These are phyloP conservation scores for Psylliodes chrysocephalus DNA, from an alignment of 2,888 invertebrate genomes.

Conservation along the genomic window DNA sequence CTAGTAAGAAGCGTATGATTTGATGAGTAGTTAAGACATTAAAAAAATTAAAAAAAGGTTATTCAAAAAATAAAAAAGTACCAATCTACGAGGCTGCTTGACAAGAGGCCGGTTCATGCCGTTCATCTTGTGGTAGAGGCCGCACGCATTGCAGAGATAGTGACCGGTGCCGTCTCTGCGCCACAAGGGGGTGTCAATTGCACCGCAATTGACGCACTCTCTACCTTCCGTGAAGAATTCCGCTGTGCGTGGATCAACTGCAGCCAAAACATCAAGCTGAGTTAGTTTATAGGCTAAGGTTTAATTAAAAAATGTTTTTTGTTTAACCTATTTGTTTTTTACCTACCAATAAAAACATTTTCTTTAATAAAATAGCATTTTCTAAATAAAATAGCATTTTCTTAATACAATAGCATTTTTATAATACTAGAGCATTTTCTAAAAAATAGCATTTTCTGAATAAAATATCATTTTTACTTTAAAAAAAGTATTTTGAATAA, in stretches of 20 bases:
- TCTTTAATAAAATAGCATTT: too few species aligned
- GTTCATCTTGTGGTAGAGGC: conserved; percentile 97
- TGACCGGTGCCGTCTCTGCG: conserved; percentile 98
- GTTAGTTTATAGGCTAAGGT: not conserved
- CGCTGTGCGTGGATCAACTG: conserved; percentile 61
- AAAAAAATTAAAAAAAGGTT: conserved; percentile 23
- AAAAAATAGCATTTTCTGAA: too few species aligned
- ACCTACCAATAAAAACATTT: too few species aligned
- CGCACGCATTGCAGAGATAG: conserved; percentile 99
- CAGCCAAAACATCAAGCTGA: conserved; percentile 34
- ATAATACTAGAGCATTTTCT: too few species aligned
- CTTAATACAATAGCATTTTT: too few species aligned
- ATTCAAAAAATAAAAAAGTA: conserved; percentile 62
- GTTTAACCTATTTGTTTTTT: too few species aligned
- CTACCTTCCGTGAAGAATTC: conserved; percentile 80
- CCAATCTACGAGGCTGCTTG: conserved; percentile 91
- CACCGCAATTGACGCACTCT: conserved; percentile 98
- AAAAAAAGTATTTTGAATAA: too few species aligned
- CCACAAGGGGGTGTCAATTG: conserved; percentile 96
- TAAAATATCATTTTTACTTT: too few species aligned
- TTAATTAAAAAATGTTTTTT: too few species aligned
- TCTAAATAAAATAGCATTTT: too few species aligned
- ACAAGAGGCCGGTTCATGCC: conserved; percentile 92
- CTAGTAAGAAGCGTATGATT: conserved; percentile 24
- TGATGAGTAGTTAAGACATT: conserved; percentile 21